Base-by-base conservation (phyloP, 2,888 invertebrate species). In the Erpobdella octoculata region DNA sequence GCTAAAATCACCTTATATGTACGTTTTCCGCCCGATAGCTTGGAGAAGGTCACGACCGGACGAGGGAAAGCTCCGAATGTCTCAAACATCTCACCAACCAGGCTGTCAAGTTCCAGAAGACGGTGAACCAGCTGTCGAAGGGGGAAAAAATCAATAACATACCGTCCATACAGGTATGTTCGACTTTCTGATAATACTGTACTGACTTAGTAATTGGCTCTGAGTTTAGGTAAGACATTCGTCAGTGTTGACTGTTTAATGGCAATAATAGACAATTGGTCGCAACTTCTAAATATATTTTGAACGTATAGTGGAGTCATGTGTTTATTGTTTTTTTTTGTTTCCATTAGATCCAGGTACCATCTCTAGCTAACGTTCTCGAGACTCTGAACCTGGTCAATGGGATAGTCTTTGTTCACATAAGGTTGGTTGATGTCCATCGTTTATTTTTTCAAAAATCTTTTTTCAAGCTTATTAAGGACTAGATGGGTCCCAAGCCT, bases 351-450 rank as follows among this genome's bases (percentile, higher is more conserved):
- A 94, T 96, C 79, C 95, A 96, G 84, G 93, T 95, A 73, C 97
- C 97, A 59, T 92, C 94, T 72, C 91, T 97, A 90, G 91, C 91
- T 76, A 93, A 92, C 75, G 95, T 98, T 71, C 87, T 98, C 75
- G 97, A 98, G 80, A 94, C 96, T 90, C 88, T 98, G 79, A 98
- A 98, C 85, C 91, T 95, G 75, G 93, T 98, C 84, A 98, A 98
- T 84, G 97, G 97, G 72, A 95, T 97, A 78, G 88, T 97, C 71
- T 95, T 96, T 84, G 93, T 97, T 79, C 95, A 95, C 85, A 92
- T 97, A 79, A 92, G 92, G 92, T 92, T 72, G 31, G 31, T 46
- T 25, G 36, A n/a, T 2, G 21, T 15, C n/a, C n/a, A n/a, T n/a
- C n/a, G n/a, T n/a, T n/a, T n/a, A n/a, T n/a, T 53, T 33, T 0